Base-by-base conservation (phyloP, 2,113 vertebrate species). In the Tupaia chinensis region DNA sequence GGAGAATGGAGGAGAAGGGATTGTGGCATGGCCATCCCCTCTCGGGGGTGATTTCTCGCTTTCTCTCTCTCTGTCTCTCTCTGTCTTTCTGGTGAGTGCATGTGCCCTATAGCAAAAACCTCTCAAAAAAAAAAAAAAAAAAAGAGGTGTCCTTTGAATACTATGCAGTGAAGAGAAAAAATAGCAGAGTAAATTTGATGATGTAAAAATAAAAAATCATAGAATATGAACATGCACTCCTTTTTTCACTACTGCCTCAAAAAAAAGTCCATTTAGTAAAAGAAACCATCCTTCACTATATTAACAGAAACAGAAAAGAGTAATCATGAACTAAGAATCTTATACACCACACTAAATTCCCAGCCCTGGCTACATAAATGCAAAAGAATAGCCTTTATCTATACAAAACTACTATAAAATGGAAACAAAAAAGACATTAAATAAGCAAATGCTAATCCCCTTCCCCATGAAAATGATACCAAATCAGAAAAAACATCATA, bases 201-300 rank as follows among this genome's bases (percentile, higher is more conserved):
- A 54, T 58, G 19, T 2, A 9, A 13, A 54, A 14, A 73, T 44
- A 34, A 44, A 53, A 29, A 0, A 8, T 17, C 32, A 17, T 44
- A 44, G 44, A 44, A 44, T 44, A 13, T 44, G 65, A 3, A 12
- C 19, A 1, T 0, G 53, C 4, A 1, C n/a, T 29, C 16, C 19
- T 22, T 5, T 34, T 22, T 4, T 34, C 19, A 8, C 15, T 12
- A n/a, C n/a, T 53, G 17, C 73, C 13, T 44, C n/a, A n/a, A n/a
- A 13, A 61, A 5, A 44, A 17, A 7, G 5, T 32, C 44, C 3
- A 7, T 7, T 23, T 65, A 5, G 73, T 2, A 19, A 76, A 76
- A 9, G 81, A 25, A 9, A n/a, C 22, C 44, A 0, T 0, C 0
- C 81, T 9, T 13, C 20, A 3, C 32, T 13, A 29, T 19, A 3